These are phyloP conservation scores for Ectemnius continuus DNA, from an alignment of 2,888 invertebrate species.

Conservation along the genomic window DNA sequence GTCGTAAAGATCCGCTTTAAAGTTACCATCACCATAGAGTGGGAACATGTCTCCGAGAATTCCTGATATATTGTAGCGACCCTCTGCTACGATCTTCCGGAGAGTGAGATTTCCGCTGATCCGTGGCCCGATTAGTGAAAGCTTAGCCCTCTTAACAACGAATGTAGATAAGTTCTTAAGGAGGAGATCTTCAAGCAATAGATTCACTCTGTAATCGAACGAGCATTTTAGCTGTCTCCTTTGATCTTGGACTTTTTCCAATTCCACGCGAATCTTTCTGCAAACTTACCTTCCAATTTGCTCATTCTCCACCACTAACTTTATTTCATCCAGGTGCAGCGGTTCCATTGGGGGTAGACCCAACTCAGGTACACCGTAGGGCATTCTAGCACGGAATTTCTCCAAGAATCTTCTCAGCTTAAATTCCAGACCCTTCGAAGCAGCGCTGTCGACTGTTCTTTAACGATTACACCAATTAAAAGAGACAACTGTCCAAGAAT, in stretches of 20 bases:
- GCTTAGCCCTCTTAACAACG: constrained; percentile 66
- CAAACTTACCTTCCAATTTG: constrained; percentile 70
- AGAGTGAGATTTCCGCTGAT: constrained; percentile 69
- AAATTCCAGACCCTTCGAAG: constrained; percentile 72
- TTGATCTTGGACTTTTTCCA: too few species aligned
- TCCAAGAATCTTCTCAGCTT: constrained; percentile 70
- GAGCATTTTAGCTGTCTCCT: too few species aligned
- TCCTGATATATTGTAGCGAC: constrained; percentile 70
- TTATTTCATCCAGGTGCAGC: constrained; percentile 61
- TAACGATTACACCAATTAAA: background rate
- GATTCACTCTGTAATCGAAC: constrained; percentile 58
- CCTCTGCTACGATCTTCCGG: constrained; percentile 65
- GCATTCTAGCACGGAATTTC: constrained; percentile 70
- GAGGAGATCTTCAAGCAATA: constrained; percentile 62
- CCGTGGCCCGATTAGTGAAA: constrained; percentile 70
- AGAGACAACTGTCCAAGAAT: too few species aligned
- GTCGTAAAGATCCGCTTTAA: constrained; percentile 61
- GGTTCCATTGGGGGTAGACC: constrained; percentile 71
- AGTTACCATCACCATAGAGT: constrained; percentile 65
- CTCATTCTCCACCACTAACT: constrained; percentile 63
- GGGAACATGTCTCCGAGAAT: constrained; percentile 66
- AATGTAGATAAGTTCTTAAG: constrained; percentile 68
- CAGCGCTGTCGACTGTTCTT: constrained; percentile 74
- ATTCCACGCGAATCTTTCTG: background rate
- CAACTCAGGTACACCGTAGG: constrained; percentile 70